These are phyloP conservation scores for Halocaridina rubra DNA, from an alignment of 2,888 invertebrate species.

Conservation along the genomic window DNA sequence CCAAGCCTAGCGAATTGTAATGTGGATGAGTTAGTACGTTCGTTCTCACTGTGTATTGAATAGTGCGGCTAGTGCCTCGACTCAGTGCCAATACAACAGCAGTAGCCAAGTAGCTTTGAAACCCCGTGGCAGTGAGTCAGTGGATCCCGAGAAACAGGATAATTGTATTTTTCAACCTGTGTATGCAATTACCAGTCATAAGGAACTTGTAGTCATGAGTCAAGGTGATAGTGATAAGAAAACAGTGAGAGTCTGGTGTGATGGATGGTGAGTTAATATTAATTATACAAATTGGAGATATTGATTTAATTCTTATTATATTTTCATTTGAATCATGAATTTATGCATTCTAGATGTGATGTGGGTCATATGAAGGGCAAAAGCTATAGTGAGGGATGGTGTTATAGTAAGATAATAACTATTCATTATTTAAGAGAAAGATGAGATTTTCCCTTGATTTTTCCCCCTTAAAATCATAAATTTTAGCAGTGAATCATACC, in stretches of 20 bases:
- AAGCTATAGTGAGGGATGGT: too few species aligned
- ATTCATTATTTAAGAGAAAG: too few species aligned
- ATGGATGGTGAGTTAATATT: constrained; percentile 55
- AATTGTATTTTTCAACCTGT: neutral
- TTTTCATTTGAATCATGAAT: too few species aligned
- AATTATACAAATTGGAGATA: too few species aligned
- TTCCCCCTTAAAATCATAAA: too few species aligned
- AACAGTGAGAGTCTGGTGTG: constrained; percentile 48
- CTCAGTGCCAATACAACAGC: neutral
- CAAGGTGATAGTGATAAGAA: neutral
- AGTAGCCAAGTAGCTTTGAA: neutral
- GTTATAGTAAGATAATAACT: too few species aligned
- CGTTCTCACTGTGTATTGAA: neutral
- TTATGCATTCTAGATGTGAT: too few species aligned
- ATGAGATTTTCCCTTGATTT: too few species aligned
- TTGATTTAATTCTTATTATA: too few species aligned
- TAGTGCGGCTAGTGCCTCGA: too few species aligned
- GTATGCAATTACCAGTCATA: neutral
- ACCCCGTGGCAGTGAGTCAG: neutral
- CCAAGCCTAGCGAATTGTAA: neutral
- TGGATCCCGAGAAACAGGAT: neutral
- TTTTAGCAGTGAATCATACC: too few species aligned
- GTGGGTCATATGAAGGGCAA: too few species aligned
- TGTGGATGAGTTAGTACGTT: neutral
- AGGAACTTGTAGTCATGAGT: neutral